Evolutionary conservation across 1,140 invertebrate species (phyloP), one percentile per base, ranked within the genome.

Genomic region (Harlomillsia oculata): DNA sequence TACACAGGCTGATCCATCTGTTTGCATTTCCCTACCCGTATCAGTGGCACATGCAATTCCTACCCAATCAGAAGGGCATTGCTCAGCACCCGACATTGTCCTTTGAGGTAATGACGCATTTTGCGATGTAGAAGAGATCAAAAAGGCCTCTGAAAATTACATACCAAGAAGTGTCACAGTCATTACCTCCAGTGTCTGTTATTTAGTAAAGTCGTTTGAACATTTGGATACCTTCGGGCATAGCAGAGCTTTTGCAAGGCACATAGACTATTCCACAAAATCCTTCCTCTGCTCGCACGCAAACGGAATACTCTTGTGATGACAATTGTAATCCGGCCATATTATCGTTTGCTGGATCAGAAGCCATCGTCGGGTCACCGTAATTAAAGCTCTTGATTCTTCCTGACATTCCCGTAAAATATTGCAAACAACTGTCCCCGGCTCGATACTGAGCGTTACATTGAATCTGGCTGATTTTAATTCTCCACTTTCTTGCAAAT

Each of bases 11-110:
- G 60, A 62, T 0, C 76, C 72, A 36, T 65, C 64, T 0, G 75
- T 72, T 43, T 69, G 68, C 0, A 73, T 75, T 14, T 65, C 64
- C 6, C 64, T 29, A 3, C 81, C 82, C 20, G 79, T 74, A 63
- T 83, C 84, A 0, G 72, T 75, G 1, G 81, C 82, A 69, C 85
- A 87, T 0, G 84, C 82, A 14, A 88, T 82, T 20, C 83, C 72
- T 1, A 89, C 66, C 81, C 84, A 89, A 68, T 89, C 86, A 30
- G 0, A 82, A 75, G 45, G 78, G 78, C 20, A 85, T 80, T 1
- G 64, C 18, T 62, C 64, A 14, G 64, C 57, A 4, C 64, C 64
- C 9, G 57, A 41, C 39, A 65, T 39, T 21, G 64, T 62, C 26
- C 64, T 23, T 40, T 62, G 60, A 28, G 51, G 45, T 37, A 26